Percentiles rank a stretch among this genome's conserved stretches.
These are phyloP conservation scores for Mormyrus iriodes DNA, from an alignment of 2,113 vertebrate species.

Conservation along the genomic window DNA sequence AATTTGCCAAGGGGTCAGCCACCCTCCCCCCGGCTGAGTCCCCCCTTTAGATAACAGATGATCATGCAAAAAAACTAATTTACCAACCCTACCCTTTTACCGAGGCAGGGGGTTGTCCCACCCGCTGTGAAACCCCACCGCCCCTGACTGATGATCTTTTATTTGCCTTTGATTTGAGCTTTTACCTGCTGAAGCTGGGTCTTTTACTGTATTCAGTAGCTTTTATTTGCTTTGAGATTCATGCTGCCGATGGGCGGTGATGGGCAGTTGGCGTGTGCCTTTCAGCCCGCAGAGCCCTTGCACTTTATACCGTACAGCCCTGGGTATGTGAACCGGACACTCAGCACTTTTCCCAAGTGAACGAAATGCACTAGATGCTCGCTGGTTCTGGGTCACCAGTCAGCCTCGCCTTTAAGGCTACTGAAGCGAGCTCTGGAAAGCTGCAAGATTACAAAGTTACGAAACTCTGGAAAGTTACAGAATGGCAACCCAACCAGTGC, in stretches of 20 bases:
- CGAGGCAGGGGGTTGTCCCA: no score
- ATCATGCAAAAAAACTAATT: neutral
- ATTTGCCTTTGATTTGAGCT: neutral
- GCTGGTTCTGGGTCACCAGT: neutral
- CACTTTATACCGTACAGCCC: slow-evolving; percentile 45
- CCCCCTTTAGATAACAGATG: neutral
- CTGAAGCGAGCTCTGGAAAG: neutral
- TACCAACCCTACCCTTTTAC: neutral
- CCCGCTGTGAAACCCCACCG: no score
- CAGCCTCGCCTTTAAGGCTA: neutral
- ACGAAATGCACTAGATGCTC: neutral
- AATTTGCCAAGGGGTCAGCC: no score
- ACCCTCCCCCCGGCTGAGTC: no score
- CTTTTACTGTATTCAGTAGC: slow-evolving; percentile 40
- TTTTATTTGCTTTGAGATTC: slow-evolving; percentile 17
- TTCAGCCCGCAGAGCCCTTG: slow-evolving; percentile 58
- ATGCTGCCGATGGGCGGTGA: slow-evolving; percentile 18
- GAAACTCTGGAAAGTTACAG: neutral
- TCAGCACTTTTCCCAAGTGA: neutral
- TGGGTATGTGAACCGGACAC: slow-evolving; percentile 2
- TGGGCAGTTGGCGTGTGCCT: slow-evolving; percentile 58
- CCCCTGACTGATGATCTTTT: no score
- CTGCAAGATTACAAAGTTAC: neutral
- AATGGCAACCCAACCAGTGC: neutral
- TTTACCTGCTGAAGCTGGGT: neutral